Evolutionary conservation across 2,888 invertebrate genomes (phyloP).

Genomic region (Sarcophaga rosellei): DNA sequence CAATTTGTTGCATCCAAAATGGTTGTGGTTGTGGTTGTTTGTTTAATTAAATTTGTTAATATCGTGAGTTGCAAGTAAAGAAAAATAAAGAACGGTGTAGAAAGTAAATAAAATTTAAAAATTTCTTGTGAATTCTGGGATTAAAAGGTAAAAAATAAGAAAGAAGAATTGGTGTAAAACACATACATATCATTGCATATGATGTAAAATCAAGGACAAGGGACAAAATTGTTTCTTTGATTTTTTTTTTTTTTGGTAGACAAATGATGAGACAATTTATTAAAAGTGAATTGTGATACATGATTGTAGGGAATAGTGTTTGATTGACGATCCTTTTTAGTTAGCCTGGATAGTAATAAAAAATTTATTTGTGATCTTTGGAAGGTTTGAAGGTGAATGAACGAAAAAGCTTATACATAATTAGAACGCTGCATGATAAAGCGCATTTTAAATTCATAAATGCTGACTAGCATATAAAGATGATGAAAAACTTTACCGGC

Average conservation of each 20-base stretch:
- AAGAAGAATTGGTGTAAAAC: slow-evolving; percentile 40
- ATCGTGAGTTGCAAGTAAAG: slow-evolving; percentile 28
- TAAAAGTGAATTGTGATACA: slow-evolving; percentile 22
- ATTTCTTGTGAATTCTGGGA: slow-evolving; percentile 50
- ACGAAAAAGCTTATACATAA: slow-evolving; percentile 38
- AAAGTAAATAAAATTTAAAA: slow-evolving; percentile 45
- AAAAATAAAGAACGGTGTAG: slow-evolving; percentile 57
- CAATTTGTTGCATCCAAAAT: background rate
- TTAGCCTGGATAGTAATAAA: slow-evolving; percentile 13
- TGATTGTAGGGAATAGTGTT: slow-evolving; percentile 23
- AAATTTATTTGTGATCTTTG: background rate
- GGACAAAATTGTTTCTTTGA: slow-evolving; percentile 24
- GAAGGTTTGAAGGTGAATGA: slow-evolving; percentile 18
- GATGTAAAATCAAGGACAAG: slow-evolving; percentile 38
- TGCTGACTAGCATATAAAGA: slow-evolving; percentile 48
- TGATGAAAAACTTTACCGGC: background rate
- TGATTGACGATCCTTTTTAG: slow-evolving; percentile 25
- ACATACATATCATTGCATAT: slow-evolving; percentile 43
- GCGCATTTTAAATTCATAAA: slow-evolving; percentile 43
- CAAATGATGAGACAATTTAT: slow-evolving; percentile 37
- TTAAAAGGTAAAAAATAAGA: slow-evolving; percentile 26
- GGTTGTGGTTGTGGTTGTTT: background rate
- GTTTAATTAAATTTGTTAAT: slow-evolving; percentile 24
- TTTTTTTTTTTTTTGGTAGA: slow-evolving; percentile 29
- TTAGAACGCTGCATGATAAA: slow-evolving; percentile 15